Base-by-base conservation (phyloP, 2,888 invertebrate species). In the Euproctis similis region DNA sequence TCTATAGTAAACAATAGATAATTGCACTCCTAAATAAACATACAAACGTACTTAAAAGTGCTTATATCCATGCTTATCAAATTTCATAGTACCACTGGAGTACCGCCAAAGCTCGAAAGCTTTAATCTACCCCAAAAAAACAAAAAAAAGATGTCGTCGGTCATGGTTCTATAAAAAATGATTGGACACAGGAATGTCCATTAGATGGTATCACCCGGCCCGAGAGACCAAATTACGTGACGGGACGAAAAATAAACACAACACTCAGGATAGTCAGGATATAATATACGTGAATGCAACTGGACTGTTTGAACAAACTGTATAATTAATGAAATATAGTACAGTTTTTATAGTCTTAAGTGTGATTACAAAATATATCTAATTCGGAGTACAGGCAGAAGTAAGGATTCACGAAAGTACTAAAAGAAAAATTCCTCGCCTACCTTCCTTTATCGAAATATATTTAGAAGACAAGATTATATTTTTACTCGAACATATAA, bases 121-220 rank as follows among this genome's bases (percentile, higher is more conserved):
- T 24, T 46, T 34, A 14, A 4, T 14, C 26, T 31, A 27, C 24
- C 22, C 26, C 34, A 26, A 22, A 37, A 40, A 36, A 18, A n/a
- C n/a, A 11, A 10, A 6, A 21, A 4, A 23, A 13, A 26, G 14
- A 4, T 14, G 14, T 14, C 14, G 6, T 6, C 6, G 38, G 50
- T 46, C 48, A 46, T 31, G 44, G 30, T 36, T 36, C 31, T 32
- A 37, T 41, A 43, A 45, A 59, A 58, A 55, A 54, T 41, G 45
- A 47, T 48, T 32, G 43, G 38, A 31, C 22, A 21, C 17, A 39
- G 53, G 59, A 56, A 65, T 62, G 53, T 42, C 61, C 65, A 65
- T 66, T 64, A 68, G 62, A 67, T 64, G 40, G 27, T 55, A 65
- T 63, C 61, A 34, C 30, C 23, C 34, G 31, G 45, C 46, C 42